phyloP scores from a whole-genome alignment of 2,888 invertebrate genomes.

The Ectropis crepuscularia region DNA sequence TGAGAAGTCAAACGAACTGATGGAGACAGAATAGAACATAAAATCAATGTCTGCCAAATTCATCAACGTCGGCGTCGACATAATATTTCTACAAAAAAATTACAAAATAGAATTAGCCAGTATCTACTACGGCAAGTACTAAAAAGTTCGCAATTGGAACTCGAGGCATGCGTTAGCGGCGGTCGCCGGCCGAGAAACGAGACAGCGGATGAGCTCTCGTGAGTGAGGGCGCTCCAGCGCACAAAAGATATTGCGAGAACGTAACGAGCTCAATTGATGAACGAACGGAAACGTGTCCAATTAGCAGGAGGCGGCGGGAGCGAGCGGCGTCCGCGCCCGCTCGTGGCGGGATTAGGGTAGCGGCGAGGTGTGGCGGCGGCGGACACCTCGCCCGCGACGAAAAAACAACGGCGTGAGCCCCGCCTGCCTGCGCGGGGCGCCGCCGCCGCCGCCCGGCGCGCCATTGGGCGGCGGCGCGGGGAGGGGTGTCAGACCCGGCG shows the following conservation, averaged over 20 bases:
- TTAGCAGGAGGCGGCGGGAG: constrained; percentile 80
- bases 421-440: constrained; percentile 75
- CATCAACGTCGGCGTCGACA: too few relatives aligned
- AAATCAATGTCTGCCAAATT: too few relatives aligned
- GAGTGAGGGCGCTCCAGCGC: constrained; percentile 56
- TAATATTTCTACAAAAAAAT: too few relatives aligned
- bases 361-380: constrained; percentile 69
- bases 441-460: constrained; percentile 75
- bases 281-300: constrained; percentile 84
- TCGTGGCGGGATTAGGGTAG: constrained; percentile 75
- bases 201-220: constrained; percentile 44
- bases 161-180: constrained; percentile 21
- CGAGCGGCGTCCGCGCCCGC: constrained; percentile 61
- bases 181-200: constrained; percentile 33
- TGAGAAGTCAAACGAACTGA: too few relatives aligned
- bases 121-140: constrained; percentile 37
- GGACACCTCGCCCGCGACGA: constrained; percentile 81
- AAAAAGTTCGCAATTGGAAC: constrained; percentile 42
- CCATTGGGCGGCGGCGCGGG: constrained; percentile 74
- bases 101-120: constrained; percentile 31
- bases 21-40: too few relatives aligned
- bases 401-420: constrained; percentile 80
- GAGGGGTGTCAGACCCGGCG: constrained; percentile 84
- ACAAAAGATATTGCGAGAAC: constrained; percentile 75
- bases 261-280: constrained; percentile 84